A percentile compares a stretch with the other conserved stretches of the same genome.
Evolutionary conservation across 2,888 invertebrate genomes (phyloP).

Genomic region (Apamea epomidion): DNA sequence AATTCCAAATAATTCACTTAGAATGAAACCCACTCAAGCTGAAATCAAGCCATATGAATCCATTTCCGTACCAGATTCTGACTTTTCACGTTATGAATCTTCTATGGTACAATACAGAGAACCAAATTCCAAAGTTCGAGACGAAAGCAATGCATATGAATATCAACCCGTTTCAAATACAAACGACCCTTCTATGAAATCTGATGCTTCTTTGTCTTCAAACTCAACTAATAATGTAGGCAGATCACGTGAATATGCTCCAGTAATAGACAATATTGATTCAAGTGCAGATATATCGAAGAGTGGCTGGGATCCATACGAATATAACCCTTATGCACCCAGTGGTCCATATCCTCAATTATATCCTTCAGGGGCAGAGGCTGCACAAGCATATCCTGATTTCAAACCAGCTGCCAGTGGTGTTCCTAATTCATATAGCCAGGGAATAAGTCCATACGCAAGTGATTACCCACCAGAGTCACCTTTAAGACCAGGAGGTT

Average conservation of each 20-base stretch:
- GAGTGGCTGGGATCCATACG: slow-evolving; percentile 34
- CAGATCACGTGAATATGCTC: slow-evolving; percentile 25
- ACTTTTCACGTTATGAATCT: neutral
- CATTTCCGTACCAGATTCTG: neutral
- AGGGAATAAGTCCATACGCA: slow-evolving; percentile 22
- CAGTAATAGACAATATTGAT: slow-evolving; percentile 22
- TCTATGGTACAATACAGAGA: neutral
- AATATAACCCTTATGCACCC: slow-evolving; percentile 24
- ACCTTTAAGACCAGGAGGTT: slow-evolving; percentile 20
- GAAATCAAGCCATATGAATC: neutral
- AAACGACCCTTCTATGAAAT: neutral
- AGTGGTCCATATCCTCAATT: slow-evolving; percentile 47
- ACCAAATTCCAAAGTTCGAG: neutral
- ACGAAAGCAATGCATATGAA: neutral
- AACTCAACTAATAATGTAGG: neutral
- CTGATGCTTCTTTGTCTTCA: slow-evolving; percentile 2
- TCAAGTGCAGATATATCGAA: slow-evolving; percentile 23
- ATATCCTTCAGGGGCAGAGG: slow-evolving; percentile 55
- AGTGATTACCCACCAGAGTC: slow-evolving; percentile 45
- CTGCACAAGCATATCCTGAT: slow-evolving; percentile 43
- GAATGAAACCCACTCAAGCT: slow-evolving; percentile 1
- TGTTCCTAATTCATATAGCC: slow-evolving; percentile 27
- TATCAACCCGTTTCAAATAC: slow-evolving; percentile 2
- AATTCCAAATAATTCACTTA: slow-evolving; percentile 9
- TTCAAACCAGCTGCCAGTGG: slow-evolving; percentile 30